These are phyloP conservation scores for Sarcophaga caerulescens DNA, from an alignment of 2,888 invertebrate genomes.

Conservation along the genomic window DNA sequence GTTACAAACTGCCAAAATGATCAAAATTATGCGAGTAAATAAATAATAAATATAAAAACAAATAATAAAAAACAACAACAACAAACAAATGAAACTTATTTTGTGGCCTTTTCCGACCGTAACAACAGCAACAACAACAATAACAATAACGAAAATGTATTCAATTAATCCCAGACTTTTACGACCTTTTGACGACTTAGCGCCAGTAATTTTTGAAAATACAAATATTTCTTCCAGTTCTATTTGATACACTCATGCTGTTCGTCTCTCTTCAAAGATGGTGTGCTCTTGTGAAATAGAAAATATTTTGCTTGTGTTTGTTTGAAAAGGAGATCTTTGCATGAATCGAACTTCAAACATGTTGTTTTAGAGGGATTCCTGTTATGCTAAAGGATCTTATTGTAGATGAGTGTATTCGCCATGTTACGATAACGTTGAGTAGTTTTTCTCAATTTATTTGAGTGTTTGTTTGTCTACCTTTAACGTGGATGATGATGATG, in stretches of 20 bases:
- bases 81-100: conserved; percentile 69
- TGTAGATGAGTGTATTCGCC: too few relatives aligned
- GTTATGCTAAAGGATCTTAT: conserved; percentile 28
- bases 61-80: conserved; percentile 64
- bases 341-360: conserved; percentile 56
- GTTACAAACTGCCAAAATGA: conserved; percentile 68
- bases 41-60: conserved; percentile 37
- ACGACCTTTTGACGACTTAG: conserved; percentile 80
- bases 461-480: conserved; percentile 46
- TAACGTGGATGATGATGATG: conserved; percentile 15
- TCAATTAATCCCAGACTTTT: conserved; percentile 70
- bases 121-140: conserved; percentile 38
- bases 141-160: conserved; percentile 21
- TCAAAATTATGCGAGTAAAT: conserved; percentile 42
- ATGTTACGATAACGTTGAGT: conserved; percentile 27
- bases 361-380: conserved; percentile 39
- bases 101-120: conserved; percentile 74
- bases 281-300: too few relatives aligned
- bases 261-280: too few relatives aligned
- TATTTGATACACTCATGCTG: too few relatives aligned
- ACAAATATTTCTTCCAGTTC: conserved; percentile 10
- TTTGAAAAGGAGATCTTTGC: not conserved
- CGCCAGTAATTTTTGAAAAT: conserved; percentile 73
- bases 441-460: conserved; percentile 35
- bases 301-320: not conserved